Percentiles rank a stretch among this genome's conserved stretches.
Conservation (phyloP, 2,888 invertebrate species). For the Lacanobia wlatinum region DNA sequence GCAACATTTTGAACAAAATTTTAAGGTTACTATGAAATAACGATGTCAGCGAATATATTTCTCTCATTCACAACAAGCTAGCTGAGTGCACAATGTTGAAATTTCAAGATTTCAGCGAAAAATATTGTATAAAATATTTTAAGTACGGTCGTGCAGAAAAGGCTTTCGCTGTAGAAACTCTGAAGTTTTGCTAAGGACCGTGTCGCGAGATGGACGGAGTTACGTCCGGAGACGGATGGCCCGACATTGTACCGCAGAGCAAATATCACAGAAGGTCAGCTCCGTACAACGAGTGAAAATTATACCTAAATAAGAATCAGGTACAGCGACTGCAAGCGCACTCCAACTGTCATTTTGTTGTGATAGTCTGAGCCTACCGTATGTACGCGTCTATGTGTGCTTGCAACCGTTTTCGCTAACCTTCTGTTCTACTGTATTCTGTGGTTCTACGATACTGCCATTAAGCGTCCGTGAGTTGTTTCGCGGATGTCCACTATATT, state of each 20-base stretch:
- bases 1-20: background rate
- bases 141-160: conserved; percentile 45
- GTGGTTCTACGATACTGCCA: background rate
- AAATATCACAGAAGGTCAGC: conserved; percentile 7
- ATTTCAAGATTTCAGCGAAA: conserved; percentile 30
- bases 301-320: no score
- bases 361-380: background rate
- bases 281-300: background rate
- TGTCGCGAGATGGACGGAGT: conserved; percentile 41
- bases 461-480: conserved; percentile 33
- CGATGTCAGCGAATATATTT: conserved; percentile 26
- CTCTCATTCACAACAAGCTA: conserved; percentile 32
- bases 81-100: conserved; percentile 47
- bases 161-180: conserved; percentile 41
- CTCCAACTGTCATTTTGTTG: background rate
- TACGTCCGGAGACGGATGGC: conserved; percentile 42
- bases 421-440: conserved; percentile 9
- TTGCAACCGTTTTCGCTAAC: background rate
- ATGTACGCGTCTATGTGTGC: background rate
- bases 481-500: conserved; percentile 41
- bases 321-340: background rate
- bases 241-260: conserved; percentile 10
- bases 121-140: conserved; percentile 48
- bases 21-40: conserved; percentile 26
- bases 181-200: conserved; percentile 37